Evolutionary conservation across 2,113 vertebrate species (phyloP).

Genomic region (Phrynosoma platyrhinos): DNA sequence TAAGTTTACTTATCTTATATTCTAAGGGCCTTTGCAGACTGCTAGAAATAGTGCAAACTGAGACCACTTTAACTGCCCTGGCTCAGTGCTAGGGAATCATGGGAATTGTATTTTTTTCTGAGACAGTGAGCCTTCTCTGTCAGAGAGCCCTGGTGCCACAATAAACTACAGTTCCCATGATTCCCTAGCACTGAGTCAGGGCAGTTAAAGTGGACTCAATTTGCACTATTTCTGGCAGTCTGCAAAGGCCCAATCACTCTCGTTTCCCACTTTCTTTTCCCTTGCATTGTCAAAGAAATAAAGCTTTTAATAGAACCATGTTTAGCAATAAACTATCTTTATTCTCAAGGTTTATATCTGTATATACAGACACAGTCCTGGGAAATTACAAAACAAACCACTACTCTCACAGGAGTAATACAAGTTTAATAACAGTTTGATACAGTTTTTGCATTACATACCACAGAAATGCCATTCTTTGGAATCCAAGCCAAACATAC

Average conservation of each 20-base stretch:
- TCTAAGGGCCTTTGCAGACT: no score
- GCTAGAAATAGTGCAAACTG: no score
- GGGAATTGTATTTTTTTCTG: no score
- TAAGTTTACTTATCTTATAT: not conserved
- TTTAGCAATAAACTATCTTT: conserved; percentile 50
- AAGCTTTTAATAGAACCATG: conserved; percentile 34
- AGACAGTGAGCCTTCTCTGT: no score
- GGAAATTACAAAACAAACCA: conserved; percentile 65
- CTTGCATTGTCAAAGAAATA: conserved; percentile 40
- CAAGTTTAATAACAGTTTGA: conserved; percentile 70
- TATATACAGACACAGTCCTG: conserved; percentile 56
- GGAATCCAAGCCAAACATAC: conserved; percentile 50
- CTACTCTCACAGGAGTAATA: conserved; percentile 58
- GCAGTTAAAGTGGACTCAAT: no score
- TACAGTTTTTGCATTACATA: conserved; percentile 55
- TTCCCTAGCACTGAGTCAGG: no score
- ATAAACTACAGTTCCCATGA: no score
- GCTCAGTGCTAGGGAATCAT: no score
- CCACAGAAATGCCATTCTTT: conserved; percentile 46
- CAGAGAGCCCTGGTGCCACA: no score
- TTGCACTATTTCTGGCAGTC: no score
- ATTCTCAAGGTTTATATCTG: not conserved
- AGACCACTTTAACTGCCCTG: no score
- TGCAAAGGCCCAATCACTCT: no score
- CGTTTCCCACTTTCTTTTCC: conserved; percentile 22